Percentiles rank a stretch among this genome's conserved stretches.
Conservation (phyloP, 2,113 vertebrate species). For the Atherinomorus stipes region DNA sequence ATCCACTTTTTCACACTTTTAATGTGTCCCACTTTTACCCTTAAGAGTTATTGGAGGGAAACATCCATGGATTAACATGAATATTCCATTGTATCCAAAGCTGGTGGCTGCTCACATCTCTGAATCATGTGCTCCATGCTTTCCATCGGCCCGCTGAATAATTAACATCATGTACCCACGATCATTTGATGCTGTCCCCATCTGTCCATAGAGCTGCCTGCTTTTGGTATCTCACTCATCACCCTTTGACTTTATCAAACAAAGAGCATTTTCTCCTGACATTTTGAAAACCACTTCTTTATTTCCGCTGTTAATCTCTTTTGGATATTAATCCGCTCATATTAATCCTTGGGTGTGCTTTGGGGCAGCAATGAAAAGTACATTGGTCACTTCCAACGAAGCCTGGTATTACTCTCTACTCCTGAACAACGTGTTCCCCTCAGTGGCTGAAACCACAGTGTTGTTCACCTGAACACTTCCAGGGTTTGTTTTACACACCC, state of each 20-base stretch:
- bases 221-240: no score
- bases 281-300: slow-evolving; percentile 17
- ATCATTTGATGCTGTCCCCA: slow-evolving; percentile 15
- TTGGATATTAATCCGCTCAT: slow-evolving; percentile 49
- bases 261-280: background rate
- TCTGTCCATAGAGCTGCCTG: no score
- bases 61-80: slow-evolving; percentile 24
- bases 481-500: background rate
- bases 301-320: slow-evolving; percentile 52
- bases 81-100: slow-evolving; percentile 64
- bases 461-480: slow-evolving; percentile 17
- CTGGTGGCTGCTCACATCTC: slow-evolving; percentile 33
- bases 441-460: slow-evolving; percentile 5
- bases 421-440: slow-evolving; percentile 42
- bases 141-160: slow-evolving; percentile 50
- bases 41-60: slow-evolving; percentile 1
- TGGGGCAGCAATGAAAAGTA: slow-evolving; percentile 34
- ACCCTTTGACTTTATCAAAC: slow-evolving; percentile 17
- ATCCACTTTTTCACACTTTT: slow-evolving; percentile 24
- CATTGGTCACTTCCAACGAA: slow-evolving; percentile 53
- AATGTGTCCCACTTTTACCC: background rate
- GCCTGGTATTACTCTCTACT: slow-evolving; percentile 30
- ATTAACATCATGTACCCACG: slow-evolving; percentile 53
- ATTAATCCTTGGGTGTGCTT: slow-evolving; percentile 48
- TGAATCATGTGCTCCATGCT: slow-evolving; percentile 62